Percentiles rank a stretch among this genome's conserved stretches.
Evolutionary conservation across 2,113 vertebrate genomes (phyloP).

Genomic region (Pseudonaja textilis): DNA sequence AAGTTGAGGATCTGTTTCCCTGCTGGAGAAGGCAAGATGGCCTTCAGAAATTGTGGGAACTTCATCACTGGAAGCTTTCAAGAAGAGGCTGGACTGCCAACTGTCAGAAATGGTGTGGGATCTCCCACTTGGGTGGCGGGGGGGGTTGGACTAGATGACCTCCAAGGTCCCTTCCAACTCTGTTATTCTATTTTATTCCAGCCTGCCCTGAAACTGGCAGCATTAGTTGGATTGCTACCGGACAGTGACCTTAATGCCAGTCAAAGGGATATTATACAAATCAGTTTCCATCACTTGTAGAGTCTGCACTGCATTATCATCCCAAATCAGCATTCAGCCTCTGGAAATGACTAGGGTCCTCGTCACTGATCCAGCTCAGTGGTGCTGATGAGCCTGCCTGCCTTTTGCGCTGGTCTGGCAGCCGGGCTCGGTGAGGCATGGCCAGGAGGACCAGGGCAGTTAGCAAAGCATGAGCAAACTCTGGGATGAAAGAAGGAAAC

Average conservation of each 20-base stretch:
- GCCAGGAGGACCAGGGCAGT: background rate
- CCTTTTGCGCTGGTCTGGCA: background rate
- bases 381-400: background rate
- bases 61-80: too few relatives aligned
- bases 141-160: too few relatives aligned
- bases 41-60: background rate
- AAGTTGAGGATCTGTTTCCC: conserved; percentile 7
- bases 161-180: too few relatives aligned
- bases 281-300: background rate
- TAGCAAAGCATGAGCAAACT: background rate
- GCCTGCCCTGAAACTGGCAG: background rate
- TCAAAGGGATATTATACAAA: background rate
- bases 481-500: background rate
- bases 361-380: background rate
- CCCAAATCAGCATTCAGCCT: background rate
- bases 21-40: background rate
- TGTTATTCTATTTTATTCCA: background rate
- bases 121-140: too few relatives aligned
- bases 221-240: background rate
- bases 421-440: background rate
- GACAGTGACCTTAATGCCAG: background rate
- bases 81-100: too few relatives aligned
- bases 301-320: background rate
- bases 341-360: background rate
- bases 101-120: too few relatives aligned